Conservation (phyloP, 2,113 vertebrate genomes). For the Oreochromis spilurus region DNA sequence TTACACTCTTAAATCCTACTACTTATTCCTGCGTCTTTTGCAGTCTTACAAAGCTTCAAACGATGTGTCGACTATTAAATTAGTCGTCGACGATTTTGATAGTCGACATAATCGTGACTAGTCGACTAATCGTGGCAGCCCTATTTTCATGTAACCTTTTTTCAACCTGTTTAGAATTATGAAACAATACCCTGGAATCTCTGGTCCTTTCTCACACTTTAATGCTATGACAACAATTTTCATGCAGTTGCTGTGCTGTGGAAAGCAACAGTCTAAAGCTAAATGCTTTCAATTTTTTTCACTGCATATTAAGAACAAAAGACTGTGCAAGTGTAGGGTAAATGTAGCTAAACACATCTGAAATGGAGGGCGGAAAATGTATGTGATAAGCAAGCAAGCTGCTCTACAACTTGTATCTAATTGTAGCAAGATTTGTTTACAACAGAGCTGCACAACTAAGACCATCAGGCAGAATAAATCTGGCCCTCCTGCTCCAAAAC, state of each 20-base stretch:
- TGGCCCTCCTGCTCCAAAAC: neutral
- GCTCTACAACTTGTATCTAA: neutral
- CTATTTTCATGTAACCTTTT: neutral
- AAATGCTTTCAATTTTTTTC: neutral
- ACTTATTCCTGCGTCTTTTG: too few species aligned
- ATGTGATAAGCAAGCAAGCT: neutral
- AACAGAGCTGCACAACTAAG: neutral
- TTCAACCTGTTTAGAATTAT: neutral
- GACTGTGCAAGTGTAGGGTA: fast-evolving
- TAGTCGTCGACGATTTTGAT: too few species aligned
- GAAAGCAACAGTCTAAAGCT: neutral
- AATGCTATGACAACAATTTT: neutral
- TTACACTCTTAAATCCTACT: too few species aligned
- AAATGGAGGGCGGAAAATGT: neutral
- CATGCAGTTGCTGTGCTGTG: neutral
- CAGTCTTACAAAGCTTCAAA: too few species aligned
- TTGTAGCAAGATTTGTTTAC: neutral
- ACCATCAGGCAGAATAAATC: neutral
- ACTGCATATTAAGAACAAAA: neutral
- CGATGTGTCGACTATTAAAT: too few species aligned
- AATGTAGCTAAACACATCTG: neutral
- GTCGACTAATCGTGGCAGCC: too few species aligned
- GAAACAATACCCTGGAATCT: neutral
- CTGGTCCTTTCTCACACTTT: neutral
- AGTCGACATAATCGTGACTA: too few species aligned